A percentile compares a stretch with the other conserved stretches of the same genome.
Evolutionary conservation across 1,140 invertebrate species (phyloP).

Genomic region (Drosophila tristis): DNA sequence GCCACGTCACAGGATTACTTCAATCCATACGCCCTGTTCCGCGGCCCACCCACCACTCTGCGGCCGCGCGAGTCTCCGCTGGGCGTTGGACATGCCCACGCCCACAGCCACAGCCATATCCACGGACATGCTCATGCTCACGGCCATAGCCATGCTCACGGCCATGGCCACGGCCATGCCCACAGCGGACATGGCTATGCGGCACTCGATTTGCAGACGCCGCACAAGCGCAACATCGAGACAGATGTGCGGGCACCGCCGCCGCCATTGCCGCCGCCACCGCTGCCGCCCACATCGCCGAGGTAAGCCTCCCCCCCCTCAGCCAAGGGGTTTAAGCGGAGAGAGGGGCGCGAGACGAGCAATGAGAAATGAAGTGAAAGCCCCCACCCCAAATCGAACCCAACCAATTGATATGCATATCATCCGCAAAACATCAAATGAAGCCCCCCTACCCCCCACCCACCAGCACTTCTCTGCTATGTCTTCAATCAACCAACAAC

Average conservation of each 20-base stretch:
- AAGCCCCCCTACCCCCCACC: constrained; percentile 42
- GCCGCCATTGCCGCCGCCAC: constrained; percentile 74
- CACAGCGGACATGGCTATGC: constrained; percentile 59
- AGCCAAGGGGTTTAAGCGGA: constrained; percentile 27
- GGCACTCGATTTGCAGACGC: constrained; percentile 77
- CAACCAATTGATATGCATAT: constrained; percentile 64
- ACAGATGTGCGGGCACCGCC: constrained; percentile 72
- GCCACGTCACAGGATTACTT: constrained; percentile 83
- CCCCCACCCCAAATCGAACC: constrained; percentile 6
- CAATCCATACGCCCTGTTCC: constrained; percentile 80
- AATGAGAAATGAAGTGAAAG: constrained; percentile 52
- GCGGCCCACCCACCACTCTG: constrained; percentile 75
- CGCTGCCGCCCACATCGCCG: constrained; percentile 73
- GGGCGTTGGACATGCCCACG: constrained; percentile 60
- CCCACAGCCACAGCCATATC: constrained; percentile 44
- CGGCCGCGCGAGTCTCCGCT: constrained; percentile 74
- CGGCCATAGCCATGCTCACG: constrained; percentile 48
- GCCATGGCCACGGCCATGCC: constrained; percentile 45
- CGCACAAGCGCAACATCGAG: constrained; percentile 73
- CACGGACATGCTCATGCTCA: constrained; percentile 46
- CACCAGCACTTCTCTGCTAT: constrained; percentile 59
- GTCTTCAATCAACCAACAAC: constrained; percentile 71
- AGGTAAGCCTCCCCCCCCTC: constrained; percentile 67
- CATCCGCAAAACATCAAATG: constrained; percentile 58
- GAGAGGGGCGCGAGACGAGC: constrained; percentile 50